A percentile compares a stretch with the other conserved stretches of the same genome.
These are phyloP conservation scores for Trochalopteron elliotii DNA, from an alignment of 2,113 vertebrate species.

Conservation along the genomic window DNA sequence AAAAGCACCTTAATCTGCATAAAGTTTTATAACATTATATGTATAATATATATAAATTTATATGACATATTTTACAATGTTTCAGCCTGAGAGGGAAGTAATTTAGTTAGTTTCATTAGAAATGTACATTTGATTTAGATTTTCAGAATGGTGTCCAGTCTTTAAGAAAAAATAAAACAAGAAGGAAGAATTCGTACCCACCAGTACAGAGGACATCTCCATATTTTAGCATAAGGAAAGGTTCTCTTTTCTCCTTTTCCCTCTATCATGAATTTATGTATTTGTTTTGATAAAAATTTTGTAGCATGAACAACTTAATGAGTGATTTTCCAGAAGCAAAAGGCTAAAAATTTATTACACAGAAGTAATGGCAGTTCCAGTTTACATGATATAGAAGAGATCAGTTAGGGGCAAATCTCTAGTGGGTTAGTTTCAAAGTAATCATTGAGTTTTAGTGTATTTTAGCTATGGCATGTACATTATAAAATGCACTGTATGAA, in stretches of 20 bases:
- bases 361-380: not conserved
- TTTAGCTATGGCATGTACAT: not conserved
- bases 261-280: rapidly evolving
- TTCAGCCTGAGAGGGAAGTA: not conserved
- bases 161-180: not conserved
- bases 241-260: not conserved
- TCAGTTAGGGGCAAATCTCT: not conserved
- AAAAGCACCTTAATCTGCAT: not conserved
- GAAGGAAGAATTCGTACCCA: not conserved
- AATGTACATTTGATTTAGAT: not conserved
- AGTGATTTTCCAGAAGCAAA: not conserved
- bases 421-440: not conserved
- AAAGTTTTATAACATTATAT: not conserved
- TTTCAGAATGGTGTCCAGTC: not conserved
- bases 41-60: not conserved
- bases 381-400: not conserved
- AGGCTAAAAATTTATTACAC: not conserved
- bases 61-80: not conserved
- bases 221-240: not conserved
- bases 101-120: not conserved
- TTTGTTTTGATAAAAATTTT: not conserved
- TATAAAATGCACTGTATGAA: not conserved
- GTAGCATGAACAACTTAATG: not conserved
- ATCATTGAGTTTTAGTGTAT: not conserved
- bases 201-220: not conserved